Conservation (phyloP, 2,113 vertebrate species). For the Myotis davidii region DNA sequence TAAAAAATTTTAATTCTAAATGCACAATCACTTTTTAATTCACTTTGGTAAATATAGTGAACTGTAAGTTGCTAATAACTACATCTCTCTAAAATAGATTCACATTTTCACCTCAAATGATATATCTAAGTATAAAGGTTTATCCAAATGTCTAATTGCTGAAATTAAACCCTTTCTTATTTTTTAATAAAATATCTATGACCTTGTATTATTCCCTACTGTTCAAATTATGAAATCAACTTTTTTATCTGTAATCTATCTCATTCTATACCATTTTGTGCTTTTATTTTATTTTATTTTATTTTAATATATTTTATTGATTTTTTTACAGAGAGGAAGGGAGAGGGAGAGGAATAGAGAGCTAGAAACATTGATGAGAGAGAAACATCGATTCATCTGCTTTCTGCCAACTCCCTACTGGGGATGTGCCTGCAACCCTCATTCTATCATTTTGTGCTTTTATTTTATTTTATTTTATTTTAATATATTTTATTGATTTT, state of each 20-base stretch:
- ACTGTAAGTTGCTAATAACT: neutral
- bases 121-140: neutral
- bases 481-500: too few relatives aligned
- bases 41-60: neutral
- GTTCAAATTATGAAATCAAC: neutral
- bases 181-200: neutral
- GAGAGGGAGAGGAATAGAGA: too few relatives aligned
- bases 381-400: too few relatives aligned
- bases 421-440: too few relatives aligned
- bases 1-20: constrained; percentile 50
- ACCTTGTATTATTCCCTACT: neutral
- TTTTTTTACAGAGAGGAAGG: too few relatives aligned
- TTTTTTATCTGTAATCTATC: neutral
- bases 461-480: too few relatives aligned
- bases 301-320: too few relatives aligned
- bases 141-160: neutral
- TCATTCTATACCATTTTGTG: neutral
- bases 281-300: too few relatives aligned
- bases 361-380: too few relatives aligned
- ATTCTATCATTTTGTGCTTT: too few relatives aligned
- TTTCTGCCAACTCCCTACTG: too few relatives aligned
- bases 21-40: neutral
- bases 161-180: neutral
- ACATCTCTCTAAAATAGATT: neutral
- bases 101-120: constrained; percentile 2